These are phyloP conservation scores for Trachops cirrhosus DNA, from an alignment of 2,797 vertebrate genomes.

Conservation along the genomic window DNA sequence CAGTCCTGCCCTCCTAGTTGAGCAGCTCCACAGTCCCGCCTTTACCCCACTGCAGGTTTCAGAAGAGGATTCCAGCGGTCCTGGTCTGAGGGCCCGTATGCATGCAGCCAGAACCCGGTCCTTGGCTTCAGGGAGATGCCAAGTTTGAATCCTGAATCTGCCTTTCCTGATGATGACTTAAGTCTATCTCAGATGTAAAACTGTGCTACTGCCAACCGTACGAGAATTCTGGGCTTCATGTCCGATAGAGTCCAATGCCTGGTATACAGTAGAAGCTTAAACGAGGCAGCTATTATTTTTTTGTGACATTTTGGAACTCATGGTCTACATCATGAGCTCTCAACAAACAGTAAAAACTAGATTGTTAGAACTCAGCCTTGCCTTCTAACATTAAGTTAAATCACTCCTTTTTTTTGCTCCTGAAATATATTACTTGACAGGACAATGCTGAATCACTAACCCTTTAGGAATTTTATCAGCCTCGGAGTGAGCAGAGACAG, in stretches of 20 bases:
- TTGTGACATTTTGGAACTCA: neutral
- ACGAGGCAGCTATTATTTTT: neutral
- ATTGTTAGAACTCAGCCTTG: neutral
- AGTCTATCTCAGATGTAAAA: neutral
- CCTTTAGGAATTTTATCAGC: neutral
- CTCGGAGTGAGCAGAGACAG: neutral
- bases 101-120: neutral
- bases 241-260: neutral
- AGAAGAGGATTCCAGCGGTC: neutral
- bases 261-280: neutral
- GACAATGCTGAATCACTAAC: neutral
- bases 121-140: neutral
- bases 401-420: neutral
- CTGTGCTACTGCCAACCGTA: neutral
- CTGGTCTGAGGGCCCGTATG: accelerated
- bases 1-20: neutral
- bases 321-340: neutral
- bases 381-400: neutral
- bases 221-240: neutral
- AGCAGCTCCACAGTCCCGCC: neutral
- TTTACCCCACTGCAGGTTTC: accelerated
- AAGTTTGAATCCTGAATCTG: neutral
- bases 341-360: neutral
- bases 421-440: neutral
- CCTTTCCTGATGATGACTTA: neutral